Percentiles rank a stretch among this genome's conserved stretches.
phyloP scores from a whole-genome alignment of 2,888 invertebrate genomes.

The Rhabditoides inermis region DNA sequence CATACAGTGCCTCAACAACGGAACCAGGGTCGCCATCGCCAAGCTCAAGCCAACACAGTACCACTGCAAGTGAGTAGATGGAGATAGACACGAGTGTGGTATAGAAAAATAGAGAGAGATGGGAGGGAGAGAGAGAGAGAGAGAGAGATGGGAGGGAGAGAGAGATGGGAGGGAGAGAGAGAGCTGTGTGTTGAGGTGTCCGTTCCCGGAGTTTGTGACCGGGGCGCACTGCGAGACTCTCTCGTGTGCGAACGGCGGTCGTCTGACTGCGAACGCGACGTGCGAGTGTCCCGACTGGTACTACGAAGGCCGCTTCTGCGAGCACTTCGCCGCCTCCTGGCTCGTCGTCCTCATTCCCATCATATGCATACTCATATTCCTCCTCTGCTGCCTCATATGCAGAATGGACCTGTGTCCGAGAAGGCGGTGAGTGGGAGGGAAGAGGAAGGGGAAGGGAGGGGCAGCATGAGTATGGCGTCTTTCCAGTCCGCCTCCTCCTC shows the following conservation, averaged over 20 bases:
- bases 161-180: too few species aligned
- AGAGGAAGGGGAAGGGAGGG: constrained; percentile 7
- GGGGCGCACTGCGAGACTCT: constrained; percentile 43
- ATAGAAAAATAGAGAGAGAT: too few species aligned
- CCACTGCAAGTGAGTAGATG: constrained; percentile 15
- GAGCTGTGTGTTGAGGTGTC: constrained; percentile 42
- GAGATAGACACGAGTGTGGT: too few species aligned
- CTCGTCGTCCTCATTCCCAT: constrained; percentile 24
- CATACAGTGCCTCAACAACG: too few species aligned
- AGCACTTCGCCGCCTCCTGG: constrained; percentile 26
- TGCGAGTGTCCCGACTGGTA: constrained; percentile 36
- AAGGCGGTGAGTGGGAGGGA: constrained; percentile 1
- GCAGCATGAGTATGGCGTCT: not conserved
- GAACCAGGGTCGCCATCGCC: too few species aligned
- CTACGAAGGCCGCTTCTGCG: constrained; percentile 19
- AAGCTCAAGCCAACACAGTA: not conserved
- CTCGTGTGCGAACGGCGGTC: constrained; percentile 32
- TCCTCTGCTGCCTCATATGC: constrained; percentile 40
- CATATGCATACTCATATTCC: constrained; percentile 23
- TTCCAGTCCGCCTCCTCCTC: not conserved
- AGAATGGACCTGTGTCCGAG: constrained; percentile 41
- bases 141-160: too few species aligned
- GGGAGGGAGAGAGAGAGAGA: too few species aligned
- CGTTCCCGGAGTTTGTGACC: constrained; percentile 32
- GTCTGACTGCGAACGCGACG: constrained; percentile 9